These are phyloP conservation scores for Pelvicachromis taeniatus DNA, from an alignment of 2,113 vertebrate species.

Conservation along the genomic window DNA sequence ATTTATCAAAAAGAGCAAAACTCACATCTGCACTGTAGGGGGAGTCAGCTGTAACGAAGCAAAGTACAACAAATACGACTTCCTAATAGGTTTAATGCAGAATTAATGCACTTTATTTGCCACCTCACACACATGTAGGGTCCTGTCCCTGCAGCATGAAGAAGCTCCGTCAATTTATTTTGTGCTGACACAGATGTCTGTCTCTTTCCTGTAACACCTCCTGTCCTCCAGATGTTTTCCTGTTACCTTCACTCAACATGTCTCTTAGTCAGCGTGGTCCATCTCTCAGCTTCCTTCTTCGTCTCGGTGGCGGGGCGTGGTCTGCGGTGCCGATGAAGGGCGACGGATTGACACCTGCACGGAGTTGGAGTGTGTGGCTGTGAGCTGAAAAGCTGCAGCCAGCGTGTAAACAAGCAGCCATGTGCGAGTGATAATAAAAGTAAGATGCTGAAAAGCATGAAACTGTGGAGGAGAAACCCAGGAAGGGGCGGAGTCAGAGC, in stretches of 20 bases:
- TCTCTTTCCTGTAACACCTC: background rate
- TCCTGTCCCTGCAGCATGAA: constrained; percentile 11
- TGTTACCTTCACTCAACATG: background rate
- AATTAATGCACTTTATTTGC: background rate
- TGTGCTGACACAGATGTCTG: constrained; percentile 42
- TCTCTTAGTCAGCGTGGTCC: background rate
- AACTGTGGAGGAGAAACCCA: background rate
- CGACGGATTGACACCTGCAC: background rate
- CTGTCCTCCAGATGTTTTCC: background rate
- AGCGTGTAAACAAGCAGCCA: background rate
- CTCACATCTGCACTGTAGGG: background rate
- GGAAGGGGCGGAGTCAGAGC: background rate
- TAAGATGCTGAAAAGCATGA: background rate
- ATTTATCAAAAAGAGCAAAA: background rate
- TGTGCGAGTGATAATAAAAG: background rate
- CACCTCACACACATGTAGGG: background rate
- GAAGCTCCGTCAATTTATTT: constrained; percentile 37
- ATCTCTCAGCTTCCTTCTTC: background rate
- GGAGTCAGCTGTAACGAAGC: background rate
- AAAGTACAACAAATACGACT: background rate
- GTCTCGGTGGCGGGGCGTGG: background rate
- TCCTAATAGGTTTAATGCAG: background rate
- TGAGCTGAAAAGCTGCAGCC: background rate
- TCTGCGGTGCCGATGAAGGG: background rate
- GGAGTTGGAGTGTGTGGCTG: background rate